Base-by-base conservation (phyloP, 2,888 invertebrate species). In the Lasioglossum villosulum region DNA sequence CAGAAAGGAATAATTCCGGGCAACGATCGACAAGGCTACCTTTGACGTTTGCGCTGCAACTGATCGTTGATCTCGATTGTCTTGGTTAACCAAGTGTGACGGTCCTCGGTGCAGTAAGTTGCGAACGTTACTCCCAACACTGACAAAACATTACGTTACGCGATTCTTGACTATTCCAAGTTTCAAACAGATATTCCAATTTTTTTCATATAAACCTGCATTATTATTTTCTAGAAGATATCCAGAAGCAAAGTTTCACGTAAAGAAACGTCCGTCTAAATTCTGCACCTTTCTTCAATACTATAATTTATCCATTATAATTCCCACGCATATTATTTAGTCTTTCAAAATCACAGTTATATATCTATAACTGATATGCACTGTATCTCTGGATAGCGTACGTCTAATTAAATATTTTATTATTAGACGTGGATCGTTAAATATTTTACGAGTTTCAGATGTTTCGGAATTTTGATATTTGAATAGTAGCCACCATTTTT, bases 31-130 rank as follows among this genome's bases (percentile, higher is more conserved):
- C 76, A 82, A 84, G 74, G 82, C 75, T 87, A 84, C 85, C 80
- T 79, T 83, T 79, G 80, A 82, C 74, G 86, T 78, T 42, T 42
- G 34, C 75, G 48, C 59, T 80, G 82, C 76, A 80, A 87, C 84
- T 86, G 83, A 89, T 87, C 83, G 89, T 87, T 89, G 92, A 88
- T 91, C 92, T 78, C 93, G 93, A 93, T 93, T 92, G 89, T 93
- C 93, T 93, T 93, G 93, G 90, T 90, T 91, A 91, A 88, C 93
- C 93, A 93, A 89, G 93, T 92, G 86, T 86, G 80, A 91, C 91
- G 66, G 76, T 86, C 72, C 84, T 73, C 59, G 42, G 45, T 68
- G 34, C 30, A 71, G 52, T 63, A 75, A 75, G 66, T 78, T 78
- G 45, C 30, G 59, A 75, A 80, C 77, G 63, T 80, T 79, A 70